Base-by-base conservation (phyloP, 53 echinoderm and acorn worm species). In the Temnopleurus reevesii region DNA sequence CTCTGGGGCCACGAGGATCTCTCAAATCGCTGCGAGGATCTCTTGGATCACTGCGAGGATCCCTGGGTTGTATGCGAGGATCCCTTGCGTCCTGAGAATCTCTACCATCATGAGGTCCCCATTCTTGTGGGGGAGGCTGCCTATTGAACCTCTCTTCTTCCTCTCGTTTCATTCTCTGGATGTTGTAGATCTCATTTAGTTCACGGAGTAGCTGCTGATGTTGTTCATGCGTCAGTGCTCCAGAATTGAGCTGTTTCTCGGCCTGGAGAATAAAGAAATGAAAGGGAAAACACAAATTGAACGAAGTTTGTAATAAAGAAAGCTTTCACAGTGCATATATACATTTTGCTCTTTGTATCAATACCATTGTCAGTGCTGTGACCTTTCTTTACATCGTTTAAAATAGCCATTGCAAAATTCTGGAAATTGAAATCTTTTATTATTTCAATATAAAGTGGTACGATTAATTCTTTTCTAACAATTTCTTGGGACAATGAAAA, bases 231-330 rank as follows among this genome's bases (percentile, higher is more conserved):
- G 89, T 93, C 54, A 98, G 77, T 29, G 93, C 91, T 43, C 99
- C 99, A 63, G 95, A 93, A 84, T 94, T 90, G n/a, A 98, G 92
- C 83, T 96, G 95, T 55, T 94, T 94, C 33, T 95, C 95, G 25
- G 95, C 95, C 99, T 98, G 45, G 23, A 77, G 4, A 77, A 6
- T 17, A 63, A 33, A 34, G 23, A 59, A 15, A n/a, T n/a, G n/a
- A n/a, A n/a, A n/a, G n/a, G n/a, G n/a, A n/a, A 12, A 59, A 59
- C 8, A 59, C 49, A 49, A 12, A 28, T 29, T 28, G 0, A 26
- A 59, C 59, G 2, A 17, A 28, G 10, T 59, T 29, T 12, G 59
- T 28, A 13, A 59, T 59, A 27, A 59, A 25, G 29, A 59, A 9
- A 12, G 29, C n/a, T n/a, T n/a, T n/a, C n/a, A n/a, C n/a, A n/a